These are phyloP conservation scores for Microdon myrmicae DNA, from an alignment of 2,888 invertebrate genomes.

Conservation along the genomic window DNA sequence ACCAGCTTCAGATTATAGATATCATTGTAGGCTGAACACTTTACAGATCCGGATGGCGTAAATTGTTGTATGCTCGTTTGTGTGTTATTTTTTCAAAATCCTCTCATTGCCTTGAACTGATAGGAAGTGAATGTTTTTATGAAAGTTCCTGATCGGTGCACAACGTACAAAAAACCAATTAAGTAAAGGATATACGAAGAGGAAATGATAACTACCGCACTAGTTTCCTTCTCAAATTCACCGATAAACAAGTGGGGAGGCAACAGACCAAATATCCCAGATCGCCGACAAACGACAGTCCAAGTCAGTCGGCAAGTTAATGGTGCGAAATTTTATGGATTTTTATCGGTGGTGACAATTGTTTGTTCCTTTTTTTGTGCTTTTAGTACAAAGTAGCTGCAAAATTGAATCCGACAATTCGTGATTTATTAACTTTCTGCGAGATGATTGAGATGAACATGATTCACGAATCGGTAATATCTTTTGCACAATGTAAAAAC, in stretches of 20 bases:
- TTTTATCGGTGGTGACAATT: slow-evolving; percentile 34
- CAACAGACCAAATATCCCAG: not conserved
- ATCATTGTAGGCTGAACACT: slow-evolving; percentile 1
- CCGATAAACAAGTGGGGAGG: not conserved
- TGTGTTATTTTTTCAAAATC: too few species aligned
- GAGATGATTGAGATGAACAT: too few species aligned
- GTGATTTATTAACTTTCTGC: too few species aligned
- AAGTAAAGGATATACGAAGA: slow-evolving; percentile 18
- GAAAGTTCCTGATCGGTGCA: slow-evolving; percentile 1
- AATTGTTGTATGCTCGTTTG: not conserved
- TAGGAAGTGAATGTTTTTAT: too few species aligned
- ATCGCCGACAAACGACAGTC: slow-evolving; percentile 3
- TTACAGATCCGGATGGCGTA: not conserved
- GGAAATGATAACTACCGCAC: slow-evolving; percentile 25
- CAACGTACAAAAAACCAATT: slow-evolving; percentile 28
- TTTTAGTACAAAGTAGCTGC: too few species aligned
- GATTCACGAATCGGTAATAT: too few species aligned
- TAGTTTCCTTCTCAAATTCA: not conserved
- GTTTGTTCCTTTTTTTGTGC: too few species aligned
- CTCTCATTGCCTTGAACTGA: slow-evolving; percentile 3
- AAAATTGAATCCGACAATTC: too few species aligned
- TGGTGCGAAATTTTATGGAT: slow-evolving; percentile 44
- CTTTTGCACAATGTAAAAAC: too few species aligned
- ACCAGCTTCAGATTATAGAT: not conserved
- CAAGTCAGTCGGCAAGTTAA: slow-evolving; percentile 28